Base-by-base conservation (phyloP, 1,140 invertebrate species). In the Scaptomyza graminum region DNA sequence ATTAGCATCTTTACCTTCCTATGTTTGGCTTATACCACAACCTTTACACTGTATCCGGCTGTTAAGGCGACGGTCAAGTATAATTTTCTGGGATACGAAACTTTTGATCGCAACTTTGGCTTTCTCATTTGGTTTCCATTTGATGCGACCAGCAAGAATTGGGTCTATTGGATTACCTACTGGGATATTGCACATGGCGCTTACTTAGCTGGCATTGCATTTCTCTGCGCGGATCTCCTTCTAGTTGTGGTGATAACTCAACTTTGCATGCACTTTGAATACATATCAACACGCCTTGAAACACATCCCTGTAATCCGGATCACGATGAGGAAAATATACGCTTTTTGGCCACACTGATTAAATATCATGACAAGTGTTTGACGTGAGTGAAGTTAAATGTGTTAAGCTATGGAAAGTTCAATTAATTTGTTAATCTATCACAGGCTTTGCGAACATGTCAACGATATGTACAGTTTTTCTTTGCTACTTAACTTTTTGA, bases 71-170 rank as follows among this genome's bases (percentile, higher is more conserved):
- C 76, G 0, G 66, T 90, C 3, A 79, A 85, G 13, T 90, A 50
- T 4, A 80, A 85, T 12, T 75, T 91, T 0, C 22, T 91, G 5
- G 79, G 79, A 18, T 90, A 77, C 12, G 75, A 84, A 0, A 83
- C 71, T 15, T 91, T 88, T 12, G 90, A 91, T 46, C 66, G 85
- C 0, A 80, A 82, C 1, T 90, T 91, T 9, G 89, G 89, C 0
- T 91, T 90, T 16, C 62, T 83, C 22, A 90, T 91, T 25, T 91
- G 90, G 90, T 91, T 91, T 54, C 90, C 90, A 11, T 91, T 75
- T 15, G 72, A 91, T 54, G 74, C 84, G 0, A 91, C 84, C 0
- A 62, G 39, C 1, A 71, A 31, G 7, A 89, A 76, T 43, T 54
- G 54, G 50, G n/a, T 88, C 5, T 91, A 91, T 25, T 90, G 81